Evolutionary conservation across 1,140 invertebrate species (phyloP), one percentile per base, ranked within the genome.

Genomic region (Metopolophium dirhodum): DNA sequence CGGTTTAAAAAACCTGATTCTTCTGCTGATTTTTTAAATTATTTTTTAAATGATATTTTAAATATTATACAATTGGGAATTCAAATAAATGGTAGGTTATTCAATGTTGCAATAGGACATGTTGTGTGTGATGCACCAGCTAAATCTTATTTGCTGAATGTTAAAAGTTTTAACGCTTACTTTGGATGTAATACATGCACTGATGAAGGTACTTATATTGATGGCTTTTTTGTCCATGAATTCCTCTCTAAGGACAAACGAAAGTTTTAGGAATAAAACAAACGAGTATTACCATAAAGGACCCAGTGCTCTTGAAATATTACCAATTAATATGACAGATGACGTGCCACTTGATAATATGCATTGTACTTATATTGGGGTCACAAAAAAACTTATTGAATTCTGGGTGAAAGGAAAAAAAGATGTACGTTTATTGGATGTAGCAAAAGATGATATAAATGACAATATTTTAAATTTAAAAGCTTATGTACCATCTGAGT

Each of bases 241-340:
- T n/a, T 90, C 51, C 2, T 35, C 47, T 3, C 51, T 41, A 26
- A 51, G 88, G 26, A 90, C 88, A 26, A 57, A 90, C 61, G 88
- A 57, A 57, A 57, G 35, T 37, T 90, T 90, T 54, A 54, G 88
- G 4, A 57, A 23, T 57, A 90, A 90, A 90, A 51, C 47, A 37
- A 35, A 90, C 26, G 88, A 90, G 9, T 35, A 54, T 90, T 90
- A 90, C 45, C 88, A 90, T 90, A 61, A 90, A 90, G 88, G 35
- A 7, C 22, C 51, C 45, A 90, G 88, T 90, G 18, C 14, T 37
- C 35, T 90, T 54, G 88, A 90, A 90, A 41, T 14, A 37, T 57
- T 90, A 61, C 49, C 49, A 54, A 90, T 90, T 61, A 51, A 88
- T 88, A 88, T 88, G 51, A 54, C 88, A 9, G 51, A 90, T 54